Evolutionary conservation across 2,113 vertebrate genomes (phyloP), one percentile per base, ranked within the genome.

Genomic region (Phyllopteryx taeniolatus): DNA sequence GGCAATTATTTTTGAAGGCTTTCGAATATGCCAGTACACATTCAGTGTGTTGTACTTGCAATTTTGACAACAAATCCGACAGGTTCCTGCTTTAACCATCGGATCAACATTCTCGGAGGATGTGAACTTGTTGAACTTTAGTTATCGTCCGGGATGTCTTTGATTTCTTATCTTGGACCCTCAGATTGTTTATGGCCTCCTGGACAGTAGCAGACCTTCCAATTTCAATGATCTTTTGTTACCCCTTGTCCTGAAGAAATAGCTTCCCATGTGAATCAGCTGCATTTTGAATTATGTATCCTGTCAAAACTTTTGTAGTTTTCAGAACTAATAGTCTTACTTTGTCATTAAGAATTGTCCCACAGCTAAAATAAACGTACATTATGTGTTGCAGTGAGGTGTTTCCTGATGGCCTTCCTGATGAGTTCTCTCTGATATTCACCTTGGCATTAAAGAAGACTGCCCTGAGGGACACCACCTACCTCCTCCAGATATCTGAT

Each of bases 401-500:
- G 77, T 96, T 98, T 83, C 96, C 97, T 59, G 81, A 3, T 0
- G 96, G 96, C 54, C 83, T 98, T 54, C 95, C 97, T 0, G 87
- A 92, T 8, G 83, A 96, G 80, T 98, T 98, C 89, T 94, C 95
- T 7, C 82, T 98, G 79, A 88, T 96, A 83, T 90, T 97, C 89
- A 98, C 96, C 0, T 54, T 99, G 77, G 89, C 94, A 72, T 87
- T 98, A 87, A 99, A 97, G 91, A 98, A 95, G 74, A 90, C 95
- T 70, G 94, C 94, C 79, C 90, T 92, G 57, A 93, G 91, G 79
- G 91, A 94, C 80, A 95, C 94, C 61, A 89, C 95, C 94, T 94
- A 98, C 90, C 93, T 99, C 62, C 93, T 99, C 81, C 96, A 98
- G 89, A 93, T 98, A 87, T 94, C 94, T 0, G 95, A 98, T 74